A percentile compares a stretch with the other conserved stretches of the same genome.
Evolutionary conservation across 2,888 invertebrate genomes (phyloP).

Genomic region (Himalopsyche japonica): DNA sequence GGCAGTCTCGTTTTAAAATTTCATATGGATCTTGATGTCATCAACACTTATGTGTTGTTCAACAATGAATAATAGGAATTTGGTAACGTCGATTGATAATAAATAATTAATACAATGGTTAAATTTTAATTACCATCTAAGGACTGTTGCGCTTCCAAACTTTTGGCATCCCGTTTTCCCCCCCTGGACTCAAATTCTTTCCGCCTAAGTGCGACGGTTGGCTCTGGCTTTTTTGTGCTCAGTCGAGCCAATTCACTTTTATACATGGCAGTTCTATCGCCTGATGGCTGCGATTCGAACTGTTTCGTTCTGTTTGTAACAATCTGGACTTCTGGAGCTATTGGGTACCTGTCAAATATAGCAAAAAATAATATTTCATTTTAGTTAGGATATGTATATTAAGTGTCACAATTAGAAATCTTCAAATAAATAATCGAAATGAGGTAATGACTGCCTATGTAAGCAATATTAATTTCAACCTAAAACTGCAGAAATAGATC

Average conservation of each 20-base stretch:
- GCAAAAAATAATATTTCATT: no score
- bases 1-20: no score
- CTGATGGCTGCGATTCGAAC: constrained; percentile 68
- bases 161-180: constrained; percentile 53
- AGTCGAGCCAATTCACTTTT: constrained; percentile 70
- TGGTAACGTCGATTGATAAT: no score
- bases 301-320: constrained; percentile 75
- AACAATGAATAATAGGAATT: no score
- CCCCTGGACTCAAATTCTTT: constrained; percentile 72
- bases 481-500: no score
- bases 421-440: no score
- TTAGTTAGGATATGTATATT: no score
- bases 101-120: neutral
- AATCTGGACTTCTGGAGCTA: constrained; percentile 61
- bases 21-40: no score
- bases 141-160: constrained; percentile 53
- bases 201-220: constrained; percentile 73
- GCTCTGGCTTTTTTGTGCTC: constrained; percentile 69
- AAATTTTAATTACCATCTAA: constrained; percentile 48
- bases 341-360: constrained; percentile 51
- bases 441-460: no score
- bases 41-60: no score
- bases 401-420: no score
- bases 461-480: neutral
- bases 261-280: constrained; percentile 68